A percentile compares a stretch with the other conserved stretches of the same genome.
Evolutionary conservation across 2,888 invertebrate genomes (phyloP).

Genomic region (Mythimna ferrago): DNA sequence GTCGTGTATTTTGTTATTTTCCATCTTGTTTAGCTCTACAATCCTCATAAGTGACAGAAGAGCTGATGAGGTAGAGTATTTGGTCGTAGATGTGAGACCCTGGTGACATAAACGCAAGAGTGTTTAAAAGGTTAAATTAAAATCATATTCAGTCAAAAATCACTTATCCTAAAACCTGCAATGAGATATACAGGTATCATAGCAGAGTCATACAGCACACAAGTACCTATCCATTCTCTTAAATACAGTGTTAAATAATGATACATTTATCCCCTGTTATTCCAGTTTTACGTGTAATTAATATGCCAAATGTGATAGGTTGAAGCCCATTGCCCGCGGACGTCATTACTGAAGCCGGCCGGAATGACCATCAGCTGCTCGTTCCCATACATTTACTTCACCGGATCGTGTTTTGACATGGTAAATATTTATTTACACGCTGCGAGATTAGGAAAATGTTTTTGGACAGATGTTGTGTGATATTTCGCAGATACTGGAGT

Average conservation of each 20-base stretch:
- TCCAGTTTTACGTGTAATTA: constrained; percentile 42
- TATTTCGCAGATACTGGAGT: too few species aligned
- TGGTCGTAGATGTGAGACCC: too few species aligned
- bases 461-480: background rate
- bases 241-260: constrained; percentile 27
- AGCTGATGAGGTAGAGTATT: too few species aligned
- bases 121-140: too few species aligned
- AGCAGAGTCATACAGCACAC: background rate
- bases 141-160: too few species aligned
- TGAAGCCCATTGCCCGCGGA: constrained; percentile 40
- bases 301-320: constrained; percentile 52
- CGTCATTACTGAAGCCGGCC: constrained; percentile 35
- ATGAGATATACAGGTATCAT: too few species aligned
- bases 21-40: too few species aligned
- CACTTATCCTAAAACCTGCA: too few species aligned
- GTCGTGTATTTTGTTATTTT: too few species aligned
- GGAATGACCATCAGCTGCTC: constrained; percentile 42
- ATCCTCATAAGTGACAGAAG: too few species aligned
- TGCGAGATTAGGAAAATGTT: constrained; percentile 22
- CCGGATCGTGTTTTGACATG: constrained; percentile 25
- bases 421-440: constrained; percentile 14
- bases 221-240: background rate
- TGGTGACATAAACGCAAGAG: too few species aligned
- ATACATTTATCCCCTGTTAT: constrained; percentile 34
- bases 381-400: constrained; percentile 44